Evolutionary conservation across 2,888 invertebrate genomes (phyloP), one percentile per base, ranked within the genome.

Genomic region (Branchellion lobata): DNA sequence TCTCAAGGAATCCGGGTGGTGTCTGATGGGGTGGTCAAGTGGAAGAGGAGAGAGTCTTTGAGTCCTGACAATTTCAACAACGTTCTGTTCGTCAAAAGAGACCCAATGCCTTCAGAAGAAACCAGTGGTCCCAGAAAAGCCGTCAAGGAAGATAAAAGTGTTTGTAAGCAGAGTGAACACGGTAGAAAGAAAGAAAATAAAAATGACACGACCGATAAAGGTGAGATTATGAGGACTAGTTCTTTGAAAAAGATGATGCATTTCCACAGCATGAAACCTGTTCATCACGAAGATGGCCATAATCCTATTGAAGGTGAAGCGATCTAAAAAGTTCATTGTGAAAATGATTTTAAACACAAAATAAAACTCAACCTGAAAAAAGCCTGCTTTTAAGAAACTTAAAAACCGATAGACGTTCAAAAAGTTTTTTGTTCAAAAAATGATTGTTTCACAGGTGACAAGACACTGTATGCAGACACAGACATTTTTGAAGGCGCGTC

Each of bases 211-310:
- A n/a, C n/a, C n/a, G 73, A 36, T 18, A 33, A 34, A 14, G n/a
- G 57, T 65, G 33, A 57, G 24, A 69, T 69, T 5, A 69, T 34
- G 21, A 31, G 77, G n/a, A 77, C 77, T 29, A 77, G 53, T 34
- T 77, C 77, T n/a, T 31, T 51, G 24, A 77, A 77, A n/a, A 77
- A 77, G 24, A 65, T 77, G 77, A 77, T 77, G 77, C 77, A 77
- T 33, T 27, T 77, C 21, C 77, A 77, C 34, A 34, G 53, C 21
- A 77, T 77, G 77, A 77, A 77, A 21, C 51, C 77, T 27, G 57
- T 77, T 31, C 65, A 77, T 2, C 29, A 77, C 65, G 77, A 77
- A 1, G 40, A 65, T 14, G 0, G 21, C 14, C 47, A 47, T n/a
- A 5, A 18, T 27, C 29, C 75, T n/a, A 27, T 18, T 36, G 51